Evolutionary conservation across 2,113 vertebrate genomes (phyloP), one percentile per base, ranked within the genome.

Genomic region (Argyrosomus japonicus): DNA sequence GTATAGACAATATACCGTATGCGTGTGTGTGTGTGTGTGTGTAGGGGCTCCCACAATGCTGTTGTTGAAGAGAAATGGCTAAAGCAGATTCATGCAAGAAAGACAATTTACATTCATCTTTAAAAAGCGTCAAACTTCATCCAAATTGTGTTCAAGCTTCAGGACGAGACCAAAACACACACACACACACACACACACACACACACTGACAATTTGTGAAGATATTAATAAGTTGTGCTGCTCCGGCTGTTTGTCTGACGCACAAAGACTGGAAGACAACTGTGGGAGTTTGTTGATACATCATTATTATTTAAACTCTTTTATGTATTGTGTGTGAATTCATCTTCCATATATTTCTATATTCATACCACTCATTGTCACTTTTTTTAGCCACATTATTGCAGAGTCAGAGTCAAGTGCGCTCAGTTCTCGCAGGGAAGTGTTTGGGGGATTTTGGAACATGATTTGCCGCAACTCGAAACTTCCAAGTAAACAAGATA

Each of bases 1-100:
- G 45, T 9, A 56, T 3, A 67, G 53, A 64, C 58, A 62, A 21
- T 36, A 60, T 40, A 69, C 78, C 72, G 65, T 54, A 6, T 72
- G 68, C 4, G 1, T 78, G 80, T 61, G 1, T 77, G 25, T 63
- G 27, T 75, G 27, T 47, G 29, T 62, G 71, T 62, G 56, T 60
- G 54, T 36, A 4, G 32, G 65, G 60, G 48, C 60, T 58, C 36
- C 53, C 60, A 7, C 1, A 3, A 11, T 21, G 56, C 21, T 27
- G 51, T 50, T 13, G 18, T 18, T 65, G 25, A 74, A 51, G n/a
- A 40, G 2, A 67, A 54, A 71, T 40, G 21, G 21, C 17, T 51
- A 21, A 5, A 51, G 17, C 17, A 57, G 17, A 43, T 62, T 61
- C 5, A 12, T 29, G 23, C 19, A 53, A 63, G 19, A 25, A 54